Evolutionary conservation across 2,888 invertebrate species (phyloP).

Genomic region (Trypoxylon attenuatum): DNA sequence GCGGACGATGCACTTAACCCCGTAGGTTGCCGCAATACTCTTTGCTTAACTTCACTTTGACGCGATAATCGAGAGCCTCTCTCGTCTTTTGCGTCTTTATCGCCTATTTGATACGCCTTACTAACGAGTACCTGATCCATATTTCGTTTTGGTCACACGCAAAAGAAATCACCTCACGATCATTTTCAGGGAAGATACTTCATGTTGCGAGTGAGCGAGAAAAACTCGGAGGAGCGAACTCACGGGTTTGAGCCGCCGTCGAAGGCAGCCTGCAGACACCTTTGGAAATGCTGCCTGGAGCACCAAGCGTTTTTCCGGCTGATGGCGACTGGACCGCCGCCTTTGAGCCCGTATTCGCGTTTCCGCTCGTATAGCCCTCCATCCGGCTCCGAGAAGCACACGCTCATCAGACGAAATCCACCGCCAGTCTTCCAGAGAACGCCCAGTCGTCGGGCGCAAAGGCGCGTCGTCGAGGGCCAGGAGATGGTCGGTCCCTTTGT

Average conservation of each 20-base stretch:
- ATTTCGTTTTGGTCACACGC: no score
- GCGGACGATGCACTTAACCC: not conserved
- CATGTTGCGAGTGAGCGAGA: slow-evolving; percentile 96
- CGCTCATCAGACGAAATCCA: slow-evolving; percentile 76
- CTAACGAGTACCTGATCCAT: no score
- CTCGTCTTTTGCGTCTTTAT: not conserved
- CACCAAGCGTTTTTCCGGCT: slow-evolving; percentile 95
- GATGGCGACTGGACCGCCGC: slow-evolving; percentile 80
- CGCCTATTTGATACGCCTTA: no score
- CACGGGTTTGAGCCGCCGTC: slow-evolving; percentile 96
- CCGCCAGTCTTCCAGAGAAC: slow-evolving; percentile 86
- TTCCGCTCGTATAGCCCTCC: slow-evolving; percentile 73
- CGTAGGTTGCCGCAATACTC: not conserved
- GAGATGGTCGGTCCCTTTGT: slow-evolving; percentile 74
- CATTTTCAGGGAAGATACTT: slow-evolving; percentile 86
- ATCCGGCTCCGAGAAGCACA: slow-evolving; percentile 68
- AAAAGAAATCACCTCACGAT: not conserved
- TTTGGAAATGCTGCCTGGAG: slow-evolving; percentile 97
- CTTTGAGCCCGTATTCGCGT: slow-evolving; percentile 71
- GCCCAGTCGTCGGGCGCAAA: slow-evolving; percentile 85
- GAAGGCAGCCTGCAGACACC: slow-evolving; percentile 93
- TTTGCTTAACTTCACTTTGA: not conserved
- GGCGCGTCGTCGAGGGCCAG: slow-evolving; percentile 80
- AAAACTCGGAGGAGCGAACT: slow-evolving; percentile 97
- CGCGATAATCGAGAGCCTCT: not conserved